Conservation (phyloP, 2,797 vertebrate species). For the Microcaecilia unicolor region DNA sequence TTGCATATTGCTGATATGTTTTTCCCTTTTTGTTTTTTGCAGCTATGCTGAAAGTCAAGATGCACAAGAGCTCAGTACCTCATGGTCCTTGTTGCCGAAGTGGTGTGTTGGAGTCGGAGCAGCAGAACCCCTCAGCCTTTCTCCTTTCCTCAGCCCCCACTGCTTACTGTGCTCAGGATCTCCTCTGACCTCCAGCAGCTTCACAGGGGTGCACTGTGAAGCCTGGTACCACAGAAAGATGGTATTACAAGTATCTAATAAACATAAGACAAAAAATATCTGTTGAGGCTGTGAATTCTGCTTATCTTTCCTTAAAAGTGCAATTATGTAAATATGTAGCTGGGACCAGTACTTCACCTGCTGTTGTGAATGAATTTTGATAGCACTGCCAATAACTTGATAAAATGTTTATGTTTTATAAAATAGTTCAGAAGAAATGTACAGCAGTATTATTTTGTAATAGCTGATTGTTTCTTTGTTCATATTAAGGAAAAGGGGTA, state of each 20-base stretch:
- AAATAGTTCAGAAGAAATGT: no score
- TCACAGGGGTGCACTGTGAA: neutral
- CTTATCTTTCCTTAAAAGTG: slow-evolving; percentile 46
- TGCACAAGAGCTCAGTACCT: slow-evolving; percentile 12
- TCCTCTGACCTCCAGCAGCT: neutral
- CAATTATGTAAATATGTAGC: slow-evolving; percentile 54
- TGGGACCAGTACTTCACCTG: slow-evolving; percentile 3
- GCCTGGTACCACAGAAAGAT: no score
- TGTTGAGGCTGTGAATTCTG: neutral
- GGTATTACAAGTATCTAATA: no score
- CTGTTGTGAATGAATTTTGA: no score
- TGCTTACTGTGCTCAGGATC: neutral
- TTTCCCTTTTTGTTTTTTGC: slow-evolving; percentile 1
- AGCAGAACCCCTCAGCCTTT: neutral
- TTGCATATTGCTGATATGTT: neutral
- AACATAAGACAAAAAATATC: no score
- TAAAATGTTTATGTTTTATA: no score
- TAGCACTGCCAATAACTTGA: no score
- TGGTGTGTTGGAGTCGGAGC: neutral
- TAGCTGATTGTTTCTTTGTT: no score
- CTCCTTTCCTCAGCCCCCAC: neutral
- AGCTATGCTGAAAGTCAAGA: neutral
- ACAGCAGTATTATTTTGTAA: no score
- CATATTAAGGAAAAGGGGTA: no score
- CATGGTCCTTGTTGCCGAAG: slow-evolving; percentile 1